phyloP scores from a whole-genome alignment of 2,113 vertebrate genomes.

The Dicrurus megarhynchus region DNA sequence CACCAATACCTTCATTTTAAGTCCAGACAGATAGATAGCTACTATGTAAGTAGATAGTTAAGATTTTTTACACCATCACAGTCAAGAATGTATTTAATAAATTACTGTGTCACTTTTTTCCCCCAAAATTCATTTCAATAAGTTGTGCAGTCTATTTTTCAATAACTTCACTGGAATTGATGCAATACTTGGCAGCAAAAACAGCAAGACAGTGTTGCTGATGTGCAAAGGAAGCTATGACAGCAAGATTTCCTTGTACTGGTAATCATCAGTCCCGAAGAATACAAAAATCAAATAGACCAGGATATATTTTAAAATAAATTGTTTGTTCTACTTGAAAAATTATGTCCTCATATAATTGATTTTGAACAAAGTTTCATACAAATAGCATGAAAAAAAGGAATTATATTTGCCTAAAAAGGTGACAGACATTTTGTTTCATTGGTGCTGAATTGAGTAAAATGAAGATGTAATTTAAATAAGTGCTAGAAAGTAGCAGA shows the following conservation, averaged over 20 bases:
- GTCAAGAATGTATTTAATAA: not conserved
- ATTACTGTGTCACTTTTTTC: not conserved
- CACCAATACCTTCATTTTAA: not conserved
- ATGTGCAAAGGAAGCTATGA: not conserved
- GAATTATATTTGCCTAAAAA: not conserved
- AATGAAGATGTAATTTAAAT: not conserved
- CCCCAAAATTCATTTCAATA: not conserved
- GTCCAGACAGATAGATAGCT: not conserved
- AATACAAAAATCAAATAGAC: not conserved
- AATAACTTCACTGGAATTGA: not conserved
- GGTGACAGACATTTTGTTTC: not conserved
- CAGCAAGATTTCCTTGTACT: not conserved
- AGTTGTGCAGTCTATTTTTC: not conserved
- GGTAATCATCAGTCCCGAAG: not conserved
- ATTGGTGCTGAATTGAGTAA: not conserved
- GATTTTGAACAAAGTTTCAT: not conserved
- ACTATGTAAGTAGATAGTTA: not conserved
- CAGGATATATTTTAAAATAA: not conserved
- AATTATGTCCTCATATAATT: not conserved
- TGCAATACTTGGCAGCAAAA: not conserved
- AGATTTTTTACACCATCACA: not conserved
- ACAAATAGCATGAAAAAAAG: not conserved
- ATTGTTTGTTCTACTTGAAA: not conserved
- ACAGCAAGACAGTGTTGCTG: not conserved
- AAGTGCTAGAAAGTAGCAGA: not conserved